These are phyloP conservation scores for Halcyon leucocephala DNA, from an alignment of 2,797 vertebrate species.

Conservation along the genomic window DNA sequence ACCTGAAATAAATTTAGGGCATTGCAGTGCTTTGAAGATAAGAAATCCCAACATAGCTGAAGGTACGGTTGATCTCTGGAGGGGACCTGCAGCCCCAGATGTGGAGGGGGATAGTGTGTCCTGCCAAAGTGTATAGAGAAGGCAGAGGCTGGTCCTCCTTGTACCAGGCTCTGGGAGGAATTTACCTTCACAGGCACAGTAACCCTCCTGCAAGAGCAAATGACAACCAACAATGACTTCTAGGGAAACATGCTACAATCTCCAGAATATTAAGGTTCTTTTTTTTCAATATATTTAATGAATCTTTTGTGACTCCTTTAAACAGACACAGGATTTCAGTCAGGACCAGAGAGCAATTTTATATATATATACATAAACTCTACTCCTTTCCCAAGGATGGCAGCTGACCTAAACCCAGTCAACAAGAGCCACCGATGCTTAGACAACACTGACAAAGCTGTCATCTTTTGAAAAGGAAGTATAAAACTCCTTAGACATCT, in stretches of 20 bases:
- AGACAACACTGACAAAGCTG: not conserved
- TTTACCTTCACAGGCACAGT: not conserved
- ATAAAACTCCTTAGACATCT: not conserved
- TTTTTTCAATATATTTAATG: not conserved
- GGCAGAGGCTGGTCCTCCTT: not conserved
- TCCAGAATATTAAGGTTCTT: not conserved
- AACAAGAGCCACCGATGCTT: not conserved
- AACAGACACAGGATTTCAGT: not conserved
- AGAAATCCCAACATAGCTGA: not conserved
- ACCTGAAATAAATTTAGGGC: not conserved
- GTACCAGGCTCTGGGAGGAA: not conserved
- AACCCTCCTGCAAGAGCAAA: not conserved
- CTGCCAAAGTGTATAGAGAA: not conserved
- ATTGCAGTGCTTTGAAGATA: slow-evolving; percentile 20
- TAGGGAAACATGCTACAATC: not conserved
- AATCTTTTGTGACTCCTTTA: not conserved
- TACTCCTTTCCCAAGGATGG: not conserved
- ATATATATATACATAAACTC: fast-evolving
- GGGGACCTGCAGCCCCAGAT: not conserved
- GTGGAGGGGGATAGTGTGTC: not conserved
- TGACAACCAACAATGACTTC: not conserved
- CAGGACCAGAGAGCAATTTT: not conserved
- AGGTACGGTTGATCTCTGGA: not conserved
- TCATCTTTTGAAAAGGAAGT: not conserved
- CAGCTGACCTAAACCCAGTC: not conserved